phyloP scores from a whole-genome alignment of 1,140 invertebrate species.

The Ceratoteleas bidentatus region DNA sequence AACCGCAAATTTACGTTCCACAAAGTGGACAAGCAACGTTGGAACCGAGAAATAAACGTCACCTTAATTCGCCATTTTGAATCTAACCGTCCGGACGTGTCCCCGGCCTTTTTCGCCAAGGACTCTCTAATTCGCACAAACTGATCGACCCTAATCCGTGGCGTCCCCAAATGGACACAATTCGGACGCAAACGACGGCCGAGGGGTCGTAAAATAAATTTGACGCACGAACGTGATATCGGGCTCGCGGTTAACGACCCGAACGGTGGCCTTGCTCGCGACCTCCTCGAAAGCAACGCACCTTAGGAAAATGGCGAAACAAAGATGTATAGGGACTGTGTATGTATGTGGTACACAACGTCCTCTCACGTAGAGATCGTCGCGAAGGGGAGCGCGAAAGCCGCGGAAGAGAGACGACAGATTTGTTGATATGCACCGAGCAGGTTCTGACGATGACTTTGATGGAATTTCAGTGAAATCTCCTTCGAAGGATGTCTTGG shows the following conservation, averaged over 20 bases:
- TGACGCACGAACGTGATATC: conserved; percentile 41
- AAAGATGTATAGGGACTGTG: conserved; percentile 54
- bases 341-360: conserved; percentile 59
- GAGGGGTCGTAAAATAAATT: conserved; percentile 41
- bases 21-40: too few species aligned
- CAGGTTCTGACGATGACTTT: conserved; percentile 56
- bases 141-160: conserved; percentile 13
- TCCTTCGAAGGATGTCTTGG: conserved; percentile 5
- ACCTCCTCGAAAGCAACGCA: conserved; percentile 73
- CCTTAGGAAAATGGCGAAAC: conserved; percentile 65
- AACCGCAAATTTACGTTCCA: too few species aligned
- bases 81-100: too few species aligned
- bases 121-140: conserved; percentile 9
- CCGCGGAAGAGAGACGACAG: conserved; percentile 41
- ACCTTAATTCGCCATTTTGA: too few species aligned
- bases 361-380: conserved; percentile 57
- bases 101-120: too few species aligned
- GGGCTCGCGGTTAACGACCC: conserved; percentile 74
- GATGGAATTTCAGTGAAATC: conserved; percentile 52
- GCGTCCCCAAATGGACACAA: conserved; percentile 12
- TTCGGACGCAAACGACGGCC: conserved; percentile 24
- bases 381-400: conserved; percentile 37
- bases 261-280: conserved; percentile 78
- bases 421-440: conserved; percentile 58
- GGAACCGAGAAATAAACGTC: too few species aligned